Base-by-base conservation (phyloP, 2,888 invertebrate species). In the Cataglyphis altisquamis region DNA sequence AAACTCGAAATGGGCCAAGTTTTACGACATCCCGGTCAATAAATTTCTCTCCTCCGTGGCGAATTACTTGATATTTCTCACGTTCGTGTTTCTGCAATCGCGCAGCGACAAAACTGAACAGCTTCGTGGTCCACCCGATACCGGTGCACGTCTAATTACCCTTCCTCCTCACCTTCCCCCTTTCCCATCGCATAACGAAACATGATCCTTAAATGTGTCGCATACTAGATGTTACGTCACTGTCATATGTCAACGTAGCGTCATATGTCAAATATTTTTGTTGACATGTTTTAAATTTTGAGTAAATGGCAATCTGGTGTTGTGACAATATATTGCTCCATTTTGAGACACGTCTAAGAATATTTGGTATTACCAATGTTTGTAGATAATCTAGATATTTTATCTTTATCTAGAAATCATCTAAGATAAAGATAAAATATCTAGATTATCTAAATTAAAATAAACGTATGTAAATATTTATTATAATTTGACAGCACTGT, bases 21-120 rank as follows among this genome's bases (percentile, higher is more conserved):
- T 95, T 91, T 96, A 96, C 95, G 95, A 95, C 88, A 95, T 97
- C 90, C 97, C 97, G 41, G 95, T 97, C 87, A 97, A 97, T 94
- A 97, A 97, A 94, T 97, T 97, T 95, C 96, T 97, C 90, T 97
- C 96, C 74, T 96, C 96, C 91, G 95, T 96, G 8, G 96, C 97
- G 21, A 96, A 96, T 18, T 97, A 97, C 93, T 92, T 97, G 78
- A 95, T 97, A 84, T 97, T 97, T 94, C 95, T 97, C 70, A 91
- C 96, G 2, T 93, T 97, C 85, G 95, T 97, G 84, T 96, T 96
- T 92, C 90, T 96, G 68, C 96, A 96, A 91, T 96, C 96, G 41
- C 96, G 96, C 94, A 94, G 95, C 92, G 96, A 96, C 92, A 96
- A 96, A 93, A 95, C 91, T 45, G 92, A 94, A 32, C 96, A 96